phyloP scores from a whole-genome alignment of 2,888 invertebrate species.

The Tanypteryx hageni region DNA sequence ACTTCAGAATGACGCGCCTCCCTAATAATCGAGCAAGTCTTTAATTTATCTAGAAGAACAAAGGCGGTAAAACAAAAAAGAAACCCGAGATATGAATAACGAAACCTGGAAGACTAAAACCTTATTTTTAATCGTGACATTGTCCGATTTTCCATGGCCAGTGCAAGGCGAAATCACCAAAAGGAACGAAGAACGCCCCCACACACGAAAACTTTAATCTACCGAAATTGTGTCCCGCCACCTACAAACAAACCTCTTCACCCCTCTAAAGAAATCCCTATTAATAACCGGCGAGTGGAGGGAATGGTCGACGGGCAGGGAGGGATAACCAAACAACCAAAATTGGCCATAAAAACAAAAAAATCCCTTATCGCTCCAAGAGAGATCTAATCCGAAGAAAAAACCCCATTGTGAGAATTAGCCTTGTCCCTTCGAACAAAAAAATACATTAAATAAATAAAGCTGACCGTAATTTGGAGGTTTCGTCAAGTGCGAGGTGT shows the following conservation, averaged over 20 bases:
- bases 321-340: slow-evolving; percentile 7
- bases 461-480: slow-evolving; percentile 6
- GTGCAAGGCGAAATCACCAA: background rate
- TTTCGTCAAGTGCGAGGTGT: background rate
- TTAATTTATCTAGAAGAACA: background rate
- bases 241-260: slow-evolving; percentile 13
- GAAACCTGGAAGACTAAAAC: background rate
- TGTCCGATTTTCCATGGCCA: background rate
- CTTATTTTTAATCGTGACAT: background rate
- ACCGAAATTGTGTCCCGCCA: slow-evolving; percentile 29
- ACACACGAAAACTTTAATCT: slow-evolving; percentile 22
- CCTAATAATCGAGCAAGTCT: background rate
- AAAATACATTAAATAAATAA: background rate
- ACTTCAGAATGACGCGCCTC: background rate
- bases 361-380: background rate
- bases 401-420: slow-evolving; percentile 19
- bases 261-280: background rate
- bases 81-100: background rate
- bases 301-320: background rate
- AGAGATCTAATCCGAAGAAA: background rate
- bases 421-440: background rate
- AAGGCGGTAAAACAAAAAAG: background rate
- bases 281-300: slow-evolving; percentile 14
- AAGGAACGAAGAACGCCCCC: background rate
- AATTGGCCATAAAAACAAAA: slow-evolving; percentile 17